Evolutionary conservation across 1,140 invertebrate species (phyloP), one percentile per base, ranked within the genome.

Genomic region (Callitettix versicolor): DNA sequence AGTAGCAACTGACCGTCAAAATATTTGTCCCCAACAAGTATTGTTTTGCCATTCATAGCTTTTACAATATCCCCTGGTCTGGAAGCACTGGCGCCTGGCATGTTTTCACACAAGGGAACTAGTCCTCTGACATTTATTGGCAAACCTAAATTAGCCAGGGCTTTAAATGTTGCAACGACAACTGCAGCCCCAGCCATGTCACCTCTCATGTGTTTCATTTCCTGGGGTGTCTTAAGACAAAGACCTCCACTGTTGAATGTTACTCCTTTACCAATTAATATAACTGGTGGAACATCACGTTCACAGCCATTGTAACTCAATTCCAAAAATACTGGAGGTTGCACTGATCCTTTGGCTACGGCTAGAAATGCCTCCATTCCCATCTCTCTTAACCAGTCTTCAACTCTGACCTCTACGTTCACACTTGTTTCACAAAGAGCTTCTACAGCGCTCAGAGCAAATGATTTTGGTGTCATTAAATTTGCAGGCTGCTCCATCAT

Each of bases 141-240:
- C 3, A 81, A 57, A 42, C 71, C 65, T 1, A 82, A 65, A 34
- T 66, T 65, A 24, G 76, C 73, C 9, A 76, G 69, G 4, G 78
- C 73, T 21, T 69, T 65, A 18, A 81, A 67, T 14, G 77, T 66
- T 2, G 73, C 76, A 11, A 76, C 67, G 17, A 79, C 73, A 64
- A 73, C 75, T 2, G 81, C 81, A n/a, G 79, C 81, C n/a, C 81
- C 81, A 22, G 78, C 80, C 79, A 84, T 82, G 63, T 84, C 81
- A 14, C 71, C 80, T 54, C 80, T 63, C 79, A 81, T 81, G 47
- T 71, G 67, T 56, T 77, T 73, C 75, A 83, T 82, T 36, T 74
- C 69, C 36, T 73, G 69, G 15, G 66, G 65, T 1, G 73, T 73
- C 63, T 82, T 84, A 6, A 84, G 56, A 43, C 78, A 79, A 20